These are phyloP conservation scores for Camelus dromedarius DNA, from an alignment of 2,113 vertebrate species.

Conservation along the genomic window DNA sequence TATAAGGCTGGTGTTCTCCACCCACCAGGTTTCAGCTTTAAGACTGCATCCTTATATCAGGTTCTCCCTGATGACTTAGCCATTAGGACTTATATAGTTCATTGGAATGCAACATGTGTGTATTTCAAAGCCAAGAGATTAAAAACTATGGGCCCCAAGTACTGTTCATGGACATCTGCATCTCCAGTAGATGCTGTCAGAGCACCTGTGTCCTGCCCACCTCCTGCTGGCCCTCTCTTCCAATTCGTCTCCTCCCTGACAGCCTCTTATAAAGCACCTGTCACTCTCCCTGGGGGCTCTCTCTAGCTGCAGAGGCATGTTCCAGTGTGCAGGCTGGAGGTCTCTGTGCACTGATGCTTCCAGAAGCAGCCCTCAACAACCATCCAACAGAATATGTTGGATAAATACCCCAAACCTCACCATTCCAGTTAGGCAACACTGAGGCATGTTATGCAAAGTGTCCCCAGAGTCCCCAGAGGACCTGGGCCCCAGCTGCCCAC, in stretches of 20 bases:
- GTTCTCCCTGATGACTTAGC: background rate
- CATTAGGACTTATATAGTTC: background rate
- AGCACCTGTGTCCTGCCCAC: background rate
- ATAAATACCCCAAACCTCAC: background rate
- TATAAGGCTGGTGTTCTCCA: background rate
- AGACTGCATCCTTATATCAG: background rate
- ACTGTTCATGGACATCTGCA: background rate
- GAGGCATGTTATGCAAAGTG: background rate
- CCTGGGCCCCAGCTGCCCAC: background rate
- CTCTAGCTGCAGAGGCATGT: background rate
- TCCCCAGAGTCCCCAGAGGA: background rate
- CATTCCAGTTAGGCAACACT: background rate
- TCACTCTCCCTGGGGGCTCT: background rate
- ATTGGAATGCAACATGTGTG: background rate
- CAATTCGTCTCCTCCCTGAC: background rate
- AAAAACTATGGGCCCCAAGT: background rate
- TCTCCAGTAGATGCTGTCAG: background rate
- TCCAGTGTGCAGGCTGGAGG: background rate
- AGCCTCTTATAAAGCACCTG: background rate
- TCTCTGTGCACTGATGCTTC: background rate
- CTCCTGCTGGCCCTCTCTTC: background rate
- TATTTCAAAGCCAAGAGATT: slow-evolving; percentile 28
- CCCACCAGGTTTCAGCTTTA: background rate
- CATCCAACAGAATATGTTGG: background rate
- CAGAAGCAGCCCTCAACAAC: background rate